A percentile compares a stretch with the other conserved stretches of the same genome.
These are phyloP conservation scores for Tetramorium alpestre DNA, from an alignment of 1,140 invertebrate species.

Conservation along the genomic window DNA sequence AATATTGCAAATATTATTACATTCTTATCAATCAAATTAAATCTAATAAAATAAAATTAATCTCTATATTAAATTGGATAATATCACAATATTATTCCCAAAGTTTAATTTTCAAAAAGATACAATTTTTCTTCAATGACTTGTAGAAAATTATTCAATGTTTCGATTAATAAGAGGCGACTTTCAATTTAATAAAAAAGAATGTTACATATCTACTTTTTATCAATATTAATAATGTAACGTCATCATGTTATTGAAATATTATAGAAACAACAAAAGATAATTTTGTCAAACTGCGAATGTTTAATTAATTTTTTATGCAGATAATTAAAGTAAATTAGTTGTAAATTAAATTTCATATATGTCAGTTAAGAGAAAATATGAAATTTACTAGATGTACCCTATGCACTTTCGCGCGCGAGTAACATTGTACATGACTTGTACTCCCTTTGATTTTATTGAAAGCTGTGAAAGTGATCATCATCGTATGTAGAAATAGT, in stretches of 20 bases:
- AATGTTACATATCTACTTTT: not conserved
- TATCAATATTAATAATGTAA: not conserved
- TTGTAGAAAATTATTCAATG: not conserved
- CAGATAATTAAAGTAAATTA: not conserved
- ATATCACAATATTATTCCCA: not conserved
- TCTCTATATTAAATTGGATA: not conserved
- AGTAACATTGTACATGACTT: no score
- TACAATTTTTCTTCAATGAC: not conserved
- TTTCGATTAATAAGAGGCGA: not conserved
- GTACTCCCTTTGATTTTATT: no score
- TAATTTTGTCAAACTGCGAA: not conserved
- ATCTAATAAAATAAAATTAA: not conserved
- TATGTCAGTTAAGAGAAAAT: no score
- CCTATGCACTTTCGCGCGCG: no score
- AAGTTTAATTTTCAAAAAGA: not conserved
- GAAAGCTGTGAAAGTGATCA: no score
- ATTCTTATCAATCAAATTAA: not conserved
- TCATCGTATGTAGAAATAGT: no score
- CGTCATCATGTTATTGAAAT: not conserved
- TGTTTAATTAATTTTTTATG: not conserved
- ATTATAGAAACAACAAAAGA: not conserved
- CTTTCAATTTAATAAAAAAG: not conserved
- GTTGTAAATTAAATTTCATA: no score
- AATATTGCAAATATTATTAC: not conserved
- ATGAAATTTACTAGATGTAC: no score